Conservation (phyloP, 2,888 invertebrate species). For the Dendrolimus houi region DNA sequence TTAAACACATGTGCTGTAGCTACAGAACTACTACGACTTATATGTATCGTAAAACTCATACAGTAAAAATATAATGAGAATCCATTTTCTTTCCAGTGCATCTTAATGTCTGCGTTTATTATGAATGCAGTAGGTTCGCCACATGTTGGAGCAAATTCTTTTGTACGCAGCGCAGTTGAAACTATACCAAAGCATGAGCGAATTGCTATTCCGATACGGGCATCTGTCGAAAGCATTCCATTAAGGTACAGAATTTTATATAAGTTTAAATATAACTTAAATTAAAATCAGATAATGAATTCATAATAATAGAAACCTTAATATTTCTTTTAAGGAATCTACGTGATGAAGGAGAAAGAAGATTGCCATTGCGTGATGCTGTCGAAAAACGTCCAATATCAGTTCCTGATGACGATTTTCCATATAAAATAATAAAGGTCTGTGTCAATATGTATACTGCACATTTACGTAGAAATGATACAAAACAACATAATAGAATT, state of each 20-base stretch:
- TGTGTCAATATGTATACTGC: conserved; percentile 1
- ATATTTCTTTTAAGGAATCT: conserved; percentile 32
- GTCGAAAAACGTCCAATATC: conserved; percentile 78
- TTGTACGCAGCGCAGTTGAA: conserved; percentile 54
- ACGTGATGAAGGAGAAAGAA: conserved; percentile 57
- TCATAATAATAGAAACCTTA: conserved; percentile 1
- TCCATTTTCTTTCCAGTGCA: conserved; percentile 32
- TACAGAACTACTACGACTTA: too few relatives aligned
- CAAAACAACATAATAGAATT: neutral
- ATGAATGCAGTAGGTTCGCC: conserved; percentile 44
- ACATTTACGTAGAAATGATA: neutral
- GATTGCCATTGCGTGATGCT: conserved; percentile 81
- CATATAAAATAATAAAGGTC: conserved; percentile 47
- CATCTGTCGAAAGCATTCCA: conserved; percentile 86
- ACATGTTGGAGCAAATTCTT: conserved; percentile 32
- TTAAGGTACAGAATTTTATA: conserved; percentile 41
- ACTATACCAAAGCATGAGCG: conserved; percentile 56
- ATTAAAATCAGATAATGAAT: neutral
- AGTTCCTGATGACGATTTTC: conserved; percentile 34
- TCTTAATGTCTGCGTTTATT: conserved; percentile 36
- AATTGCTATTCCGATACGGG: conserved; percentile 77
- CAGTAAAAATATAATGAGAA: too few relatives aligned
- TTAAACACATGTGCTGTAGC: too few relatives aligned
- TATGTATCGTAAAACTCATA: too few relatives aligned
- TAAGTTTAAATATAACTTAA: conserved; percentile 1